Conservation (phyloP, 2,113 vertebrate genomes). For the Saccopteryx leptura region DNA sequence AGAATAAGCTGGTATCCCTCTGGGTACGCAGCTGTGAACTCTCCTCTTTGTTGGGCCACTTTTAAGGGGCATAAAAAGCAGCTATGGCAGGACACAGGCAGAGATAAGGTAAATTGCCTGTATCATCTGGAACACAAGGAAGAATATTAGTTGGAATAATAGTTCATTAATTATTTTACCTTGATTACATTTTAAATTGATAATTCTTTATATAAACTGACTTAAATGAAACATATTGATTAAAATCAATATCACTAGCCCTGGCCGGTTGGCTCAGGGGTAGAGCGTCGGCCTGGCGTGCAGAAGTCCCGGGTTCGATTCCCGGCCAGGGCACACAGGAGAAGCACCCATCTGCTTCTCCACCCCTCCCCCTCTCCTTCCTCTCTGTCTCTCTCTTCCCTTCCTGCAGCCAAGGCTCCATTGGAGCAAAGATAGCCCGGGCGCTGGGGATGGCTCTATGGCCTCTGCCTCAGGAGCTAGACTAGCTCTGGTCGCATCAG, state of each 20-base stretch:
- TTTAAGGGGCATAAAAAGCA: neutral
- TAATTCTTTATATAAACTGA: neutral
- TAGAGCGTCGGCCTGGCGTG: too few species aligned
- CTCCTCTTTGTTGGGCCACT: neutral
- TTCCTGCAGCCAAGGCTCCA: too few species aligned
- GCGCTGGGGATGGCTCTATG: too few species aligned
- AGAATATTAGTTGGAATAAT: conserved; percentile 13
- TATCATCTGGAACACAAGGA: neutral
- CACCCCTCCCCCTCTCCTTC: too few species aligned
- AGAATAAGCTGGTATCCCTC: neutral
- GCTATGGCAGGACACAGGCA: neutral
- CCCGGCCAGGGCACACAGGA: too few species aligned
- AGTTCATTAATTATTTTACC: conserved; percentile 23
- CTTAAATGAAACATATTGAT: conserved; percentile 34
- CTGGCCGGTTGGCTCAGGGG: too few species aligned
- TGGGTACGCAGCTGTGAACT: neutral
- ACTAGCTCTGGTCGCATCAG: too few species aligned
- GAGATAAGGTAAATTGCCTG: neutral
- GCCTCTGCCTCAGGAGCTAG: too few species aligned
- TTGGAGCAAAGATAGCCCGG: too few species aligned
- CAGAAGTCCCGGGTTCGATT: too few species aligned
- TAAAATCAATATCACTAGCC: conserved; percentile 16
- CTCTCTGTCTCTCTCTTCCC: too few species aligned
- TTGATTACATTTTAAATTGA: conserved; percentile 8
- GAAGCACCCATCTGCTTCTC: too few species aligned